A percentile compares a stretch with the other conserved stretches of the same genome.
Conservation (phyloP, 2,888 invertebrate species). For the Parnassius orleans region DNA sequence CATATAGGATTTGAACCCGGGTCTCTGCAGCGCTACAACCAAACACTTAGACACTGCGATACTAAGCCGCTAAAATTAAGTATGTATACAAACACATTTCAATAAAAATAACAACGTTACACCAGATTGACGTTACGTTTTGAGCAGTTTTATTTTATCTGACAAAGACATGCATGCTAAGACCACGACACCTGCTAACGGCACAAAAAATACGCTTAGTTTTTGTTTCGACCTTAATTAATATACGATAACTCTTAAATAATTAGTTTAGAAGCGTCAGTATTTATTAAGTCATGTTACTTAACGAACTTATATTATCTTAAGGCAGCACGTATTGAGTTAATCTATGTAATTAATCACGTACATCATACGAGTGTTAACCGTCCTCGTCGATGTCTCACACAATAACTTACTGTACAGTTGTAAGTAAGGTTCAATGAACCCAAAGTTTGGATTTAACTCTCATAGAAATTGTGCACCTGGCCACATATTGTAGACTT, state of each 20-base stretch:
- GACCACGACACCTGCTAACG: not conserved
- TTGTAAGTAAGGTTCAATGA: conserved; percentile 11
- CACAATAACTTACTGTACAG: not conserved
- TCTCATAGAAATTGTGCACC: conserved; percentile 7
- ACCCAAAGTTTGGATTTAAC: conserved; percentile 16
- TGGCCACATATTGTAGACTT: conserved; percentile 9
- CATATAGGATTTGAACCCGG: too few relatives aligned
- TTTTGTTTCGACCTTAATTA: not conserved
- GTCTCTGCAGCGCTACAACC: too few relatives aligned
- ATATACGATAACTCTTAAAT: not conserved
- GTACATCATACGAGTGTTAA: not conserved
- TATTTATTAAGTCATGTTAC: conserved; percentile 4
- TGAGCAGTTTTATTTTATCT: not conserved
- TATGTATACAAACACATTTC: too few relatives aligned
- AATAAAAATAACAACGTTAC: too few relatives aligned
- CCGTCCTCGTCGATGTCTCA: not conserved
- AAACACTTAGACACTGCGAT: too few relatives aligned
- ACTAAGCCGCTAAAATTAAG: too few relatives aligned
- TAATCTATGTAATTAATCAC: conserved; percentile 1
- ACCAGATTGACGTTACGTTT: not conserved
- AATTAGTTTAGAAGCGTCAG: conserved; percentile 4
- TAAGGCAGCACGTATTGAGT: not conserved
- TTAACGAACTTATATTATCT: conserved; percentile 1
- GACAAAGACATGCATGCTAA: not conserved
- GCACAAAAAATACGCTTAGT: not conserved